phyloP scores from a whole-genome alignment of 2,113 vertebrate genomes.

The Pitta sordida region DNA sequence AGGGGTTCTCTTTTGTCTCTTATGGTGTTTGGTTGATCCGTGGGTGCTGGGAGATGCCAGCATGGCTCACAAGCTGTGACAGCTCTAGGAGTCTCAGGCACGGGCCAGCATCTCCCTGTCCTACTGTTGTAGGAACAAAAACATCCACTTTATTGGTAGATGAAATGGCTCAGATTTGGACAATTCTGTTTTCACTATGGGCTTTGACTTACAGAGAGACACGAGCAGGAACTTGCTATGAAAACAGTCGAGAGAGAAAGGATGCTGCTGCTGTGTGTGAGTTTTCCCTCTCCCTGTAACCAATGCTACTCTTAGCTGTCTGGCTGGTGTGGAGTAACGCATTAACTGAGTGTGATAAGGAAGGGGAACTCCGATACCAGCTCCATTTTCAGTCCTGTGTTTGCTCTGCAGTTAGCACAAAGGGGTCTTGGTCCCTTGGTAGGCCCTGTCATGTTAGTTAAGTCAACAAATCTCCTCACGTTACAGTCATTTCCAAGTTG shows the following conservation, averaged over 20 bases:
- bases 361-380: neutral
- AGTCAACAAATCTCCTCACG: neutral
- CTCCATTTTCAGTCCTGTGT: constrained; percentile 15
- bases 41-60: neutral
- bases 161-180: neutral
- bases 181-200: neutral
- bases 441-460: neutral
- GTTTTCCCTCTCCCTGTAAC: neutral
- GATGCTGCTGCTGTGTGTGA: neutral
- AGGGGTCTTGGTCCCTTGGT: constrained; percentile 6
- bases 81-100: neutral
- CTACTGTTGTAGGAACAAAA: neutral
- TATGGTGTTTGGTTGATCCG: neutral
- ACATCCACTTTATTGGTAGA: neutral
- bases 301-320: neutral
- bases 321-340: neutral
- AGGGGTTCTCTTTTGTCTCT: neutral
- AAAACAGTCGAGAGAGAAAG: neutral
- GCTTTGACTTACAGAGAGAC: neutral
- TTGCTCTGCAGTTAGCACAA: constrained; percentile 40
- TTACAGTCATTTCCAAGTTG: neutral
- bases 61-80: neutral
- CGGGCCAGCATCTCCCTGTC: neutral
- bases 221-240: neutral
- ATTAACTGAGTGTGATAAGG: constrained; percentile 44